Evolutionary conservation across 2,797 vertebrate species (phyloP).

Genomic region (Siniperca undulata): DNA sequence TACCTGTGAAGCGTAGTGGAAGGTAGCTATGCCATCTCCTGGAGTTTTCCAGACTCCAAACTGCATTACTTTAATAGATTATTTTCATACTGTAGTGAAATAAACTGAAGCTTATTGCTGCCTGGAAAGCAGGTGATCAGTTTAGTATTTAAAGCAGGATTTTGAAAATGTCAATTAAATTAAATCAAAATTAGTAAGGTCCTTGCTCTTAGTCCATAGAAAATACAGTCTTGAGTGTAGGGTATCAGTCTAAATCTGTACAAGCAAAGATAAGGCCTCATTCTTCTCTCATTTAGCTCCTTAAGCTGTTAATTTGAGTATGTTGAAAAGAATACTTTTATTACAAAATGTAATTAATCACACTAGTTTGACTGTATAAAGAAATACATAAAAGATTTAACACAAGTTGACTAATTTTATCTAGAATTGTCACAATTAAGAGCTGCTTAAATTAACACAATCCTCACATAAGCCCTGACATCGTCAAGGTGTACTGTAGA

Average conservation of each 20-base stretch:
- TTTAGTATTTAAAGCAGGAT: slow-evolving; percentile 11
- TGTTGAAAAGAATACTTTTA: not conserved
- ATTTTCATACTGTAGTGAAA: not conserved
- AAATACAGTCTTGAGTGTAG: not conserved
- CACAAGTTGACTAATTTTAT: not conserved
- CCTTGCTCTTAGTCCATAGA: not conserved
- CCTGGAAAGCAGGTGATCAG: not conserved
- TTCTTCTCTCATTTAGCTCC: not conserved
- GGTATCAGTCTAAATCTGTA: not conserved
- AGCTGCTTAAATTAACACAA: slow-evolving; percentile 34
- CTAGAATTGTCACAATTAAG: not conserved
- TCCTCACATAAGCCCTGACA: not conserved
- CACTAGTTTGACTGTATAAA: not conserved
- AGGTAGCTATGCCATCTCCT: slow-evolving; percentile 87
- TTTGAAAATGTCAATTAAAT: not conserved
- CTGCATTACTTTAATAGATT: slow-evolving; percentile 2
- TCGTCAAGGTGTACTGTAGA: not conserved
- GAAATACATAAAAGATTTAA: not conserved
- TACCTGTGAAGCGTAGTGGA: slow-evolving; percentile 88
- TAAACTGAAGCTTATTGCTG: not conserved
- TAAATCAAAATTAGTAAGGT: not conserved
- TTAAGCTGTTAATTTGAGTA: not conserved
- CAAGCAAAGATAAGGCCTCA: not conserved
- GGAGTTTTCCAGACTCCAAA: slow-evolving; percentile 41
- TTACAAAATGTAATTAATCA: not conserved